phyloP scores from a whole-genome alignment of 2,797 vertebrate species.

The Tokudaia muenninki region DNA sequence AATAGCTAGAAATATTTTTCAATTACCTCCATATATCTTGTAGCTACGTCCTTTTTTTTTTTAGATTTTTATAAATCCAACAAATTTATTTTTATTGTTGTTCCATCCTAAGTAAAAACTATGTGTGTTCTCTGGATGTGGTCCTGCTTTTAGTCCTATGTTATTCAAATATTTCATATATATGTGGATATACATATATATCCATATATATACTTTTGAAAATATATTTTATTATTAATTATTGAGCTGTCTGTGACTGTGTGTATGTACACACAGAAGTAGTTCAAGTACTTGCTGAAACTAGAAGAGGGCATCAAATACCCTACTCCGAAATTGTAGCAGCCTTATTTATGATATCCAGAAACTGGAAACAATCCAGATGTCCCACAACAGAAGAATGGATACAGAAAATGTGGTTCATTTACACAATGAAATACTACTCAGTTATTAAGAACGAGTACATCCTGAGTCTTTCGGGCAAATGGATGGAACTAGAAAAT shows the following conservation, averaged over 20 bases:
- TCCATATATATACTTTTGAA: no score
- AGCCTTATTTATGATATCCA: background rate
- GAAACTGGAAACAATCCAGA: background rate
- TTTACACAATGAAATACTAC: no score
- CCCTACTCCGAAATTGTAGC: background rate
- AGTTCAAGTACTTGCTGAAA: background rate
- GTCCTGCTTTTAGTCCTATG: background rate
- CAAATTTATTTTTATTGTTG: background rate
- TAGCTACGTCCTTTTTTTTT: background rate
- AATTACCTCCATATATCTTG: background rate
- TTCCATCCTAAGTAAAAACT: background rate
- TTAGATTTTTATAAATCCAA: background rate
- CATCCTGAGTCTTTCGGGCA: no score
- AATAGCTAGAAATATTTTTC: constrained; percentile 3
- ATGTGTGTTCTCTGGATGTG: background rate
- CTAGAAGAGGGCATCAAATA: background rate
- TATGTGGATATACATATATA: no score
- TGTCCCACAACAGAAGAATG: background rate
- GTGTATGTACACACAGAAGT: background rate
- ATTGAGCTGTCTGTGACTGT: background rate
- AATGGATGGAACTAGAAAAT: no score
- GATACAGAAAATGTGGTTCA: background rate
- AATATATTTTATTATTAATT: background rate
- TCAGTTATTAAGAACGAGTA: no score
- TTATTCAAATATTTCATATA: background rate